Evolutionary conservation across 2,888 invertebrate species (phyloP).

Genomic region (Drosophila nr. fundita): DNA sequence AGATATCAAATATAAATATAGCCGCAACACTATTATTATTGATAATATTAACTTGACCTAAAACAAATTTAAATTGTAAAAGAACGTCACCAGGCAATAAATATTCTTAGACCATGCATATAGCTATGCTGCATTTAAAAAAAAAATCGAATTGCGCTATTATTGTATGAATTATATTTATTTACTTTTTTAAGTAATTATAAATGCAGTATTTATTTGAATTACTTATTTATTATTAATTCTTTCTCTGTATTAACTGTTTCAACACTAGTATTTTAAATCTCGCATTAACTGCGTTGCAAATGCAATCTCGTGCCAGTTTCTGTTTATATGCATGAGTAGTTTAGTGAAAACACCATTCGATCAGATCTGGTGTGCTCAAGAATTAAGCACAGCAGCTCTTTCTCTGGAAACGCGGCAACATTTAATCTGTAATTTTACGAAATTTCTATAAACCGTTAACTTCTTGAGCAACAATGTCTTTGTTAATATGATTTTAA

Average conservation of each 20-base stretch:
- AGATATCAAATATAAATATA: neutral
- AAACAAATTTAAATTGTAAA: neutral
- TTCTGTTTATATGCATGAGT: neutral
- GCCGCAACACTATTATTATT: neutral
- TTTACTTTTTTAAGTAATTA: neutral
- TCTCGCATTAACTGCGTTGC: neutral
- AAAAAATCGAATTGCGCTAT: neutral
- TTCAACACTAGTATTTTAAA: neutral
- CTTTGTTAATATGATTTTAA: conserved; percentile 71
- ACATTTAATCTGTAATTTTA: conserved; percentile 6
- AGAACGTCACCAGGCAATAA: neutral
- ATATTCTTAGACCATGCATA: neutral
- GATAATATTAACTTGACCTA: neutral
- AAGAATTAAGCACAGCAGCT: neutral
- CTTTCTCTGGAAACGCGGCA: conserved; percentile 20
- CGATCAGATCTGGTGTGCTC: neutral
- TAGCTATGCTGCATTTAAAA: too few relatives aligned
- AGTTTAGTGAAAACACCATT: neutral
- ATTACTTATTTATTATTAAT: neutral
- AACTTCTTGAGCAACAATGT: conserved; percentile 4
- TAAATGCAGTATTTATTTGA: neutral
- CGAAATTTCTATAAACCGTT: conserved; percentile 16
- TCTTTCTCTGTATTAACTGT: neutral
- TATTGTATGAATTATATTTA: neutral
- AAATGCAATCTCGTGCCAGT: neutral